phyloP scores from a whole-genome alignment of 2,797 vertebrate species.

The Notoglanidium macrostoma region DNA sequence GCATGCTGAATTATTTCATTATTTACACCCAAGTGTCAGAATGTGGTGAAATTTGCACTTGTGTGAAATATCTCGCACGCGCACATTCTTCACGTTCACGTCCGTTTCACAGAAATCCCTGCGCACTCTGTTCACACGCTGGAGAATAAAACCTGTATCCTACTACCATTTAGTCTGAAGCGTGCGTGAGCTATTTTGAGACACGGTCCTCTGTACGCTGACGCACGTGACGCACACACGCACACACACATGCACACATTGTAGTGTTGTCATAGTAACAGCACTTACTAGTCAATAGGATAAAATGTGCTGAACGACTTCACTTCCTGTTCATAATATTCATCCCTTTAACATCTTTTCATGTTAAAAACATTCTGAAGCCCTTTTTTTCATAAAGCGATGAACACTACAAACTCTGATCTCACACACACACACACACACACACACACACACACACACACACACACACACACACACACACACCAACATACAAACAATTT shows the following conservation, averaged over 20 bases:
- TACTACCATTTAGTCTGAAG: neutral
- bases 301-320: neutral
- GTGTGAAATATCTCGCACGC: neutral
- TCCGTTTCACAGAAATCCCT: neutral
- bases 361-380: neutral
- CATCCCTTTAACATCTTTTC: neutral
- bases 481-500: no score
- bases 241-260: neutral
- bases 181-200: slow-evolving; percentile 32
- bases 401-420: no score
- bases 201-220: slow-evolving; percentile 30
- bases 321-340: slow-evolving; percentile 5
- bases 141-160: neutral
- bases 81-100: neutral
- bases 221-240: slow-evolving; percentile 20
- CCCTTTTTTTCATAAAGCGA: no score
- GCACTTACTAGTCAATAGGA: neutral
- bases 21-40: neutral
- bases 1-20: neutral
- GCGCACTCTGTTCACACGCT: neutral
- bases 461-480: neutral
- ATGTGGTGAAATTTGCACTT: neutral
- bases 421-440: neutral
- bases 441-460: neutral
- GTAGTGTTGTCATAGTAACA: slow-evolving; percentile 46